A percentile compares a stretch with the other conserved stretches of the same genome.
These are phyloP conservation scores for Dicerorhinus sumatrensis DNA, from an alignment of 2,113 vertebrate genomes.

Conservation along the genomic window DNA sequence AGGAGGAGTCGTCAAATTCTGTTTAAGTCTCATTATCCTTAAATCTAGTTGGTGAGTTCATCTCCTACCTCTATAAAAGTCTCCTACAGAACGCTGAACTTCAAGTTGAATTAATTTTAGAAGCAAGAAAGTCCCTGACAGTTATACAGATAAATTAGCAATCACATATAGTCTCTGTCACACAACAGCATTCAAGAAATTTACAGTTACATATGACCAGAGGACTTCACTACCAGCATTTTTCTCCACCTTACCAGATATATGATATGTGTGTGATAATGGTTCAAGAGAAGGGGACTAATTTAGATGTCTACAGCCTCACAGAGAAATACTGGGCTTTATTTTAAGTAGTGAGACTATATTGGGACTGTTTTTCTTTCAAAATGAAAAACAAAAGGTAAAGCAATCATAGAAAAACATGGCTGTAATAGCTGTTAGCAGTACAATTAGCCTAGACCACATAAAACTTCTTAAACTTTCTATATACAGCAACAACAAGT, in stretches of 20 bases:
- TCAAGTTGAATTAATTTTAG: neutral
- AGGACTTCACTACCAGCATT: neutral
- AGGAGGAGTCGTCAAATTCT: neutral
- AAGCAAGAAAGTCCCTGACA: neutral
- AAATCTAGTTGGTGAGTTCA: neutral
- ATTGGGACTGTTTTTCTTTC: neutral
- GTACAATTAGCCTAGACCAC: neutral
- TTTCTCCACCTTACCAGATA: neutral
- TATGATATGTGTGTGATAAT: neutral
- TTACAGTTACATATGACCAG: neutral
- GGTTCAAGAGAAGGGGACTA: neutral
- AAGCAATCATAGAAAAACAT: neutral
- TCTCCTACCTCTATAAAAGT: neutral
- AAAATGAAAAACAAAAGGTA: conserved; percentile 6
- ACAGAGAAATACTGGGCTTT: conserved; percentile 32
- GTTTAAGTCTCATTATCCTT: neutral
- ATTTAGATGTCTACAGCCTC: neutral
- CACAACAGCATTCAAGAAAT: neutral
- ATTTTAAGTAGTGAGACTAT: neutral
- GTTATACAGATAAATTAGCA: neutral
- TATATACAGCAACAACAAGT: neutral
- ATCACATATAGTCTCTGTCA: neutral
- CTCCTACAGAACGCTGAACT: neutral
- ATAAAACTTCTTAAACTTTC: neutral
- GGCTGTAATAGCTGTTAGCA: neutral